Evolutionary conservation across 2,113 vertebrate genomes (phyloP), one percentile per base, ranked within the genome.

Genomic region (Arvicanthis niloticus): DNA sequence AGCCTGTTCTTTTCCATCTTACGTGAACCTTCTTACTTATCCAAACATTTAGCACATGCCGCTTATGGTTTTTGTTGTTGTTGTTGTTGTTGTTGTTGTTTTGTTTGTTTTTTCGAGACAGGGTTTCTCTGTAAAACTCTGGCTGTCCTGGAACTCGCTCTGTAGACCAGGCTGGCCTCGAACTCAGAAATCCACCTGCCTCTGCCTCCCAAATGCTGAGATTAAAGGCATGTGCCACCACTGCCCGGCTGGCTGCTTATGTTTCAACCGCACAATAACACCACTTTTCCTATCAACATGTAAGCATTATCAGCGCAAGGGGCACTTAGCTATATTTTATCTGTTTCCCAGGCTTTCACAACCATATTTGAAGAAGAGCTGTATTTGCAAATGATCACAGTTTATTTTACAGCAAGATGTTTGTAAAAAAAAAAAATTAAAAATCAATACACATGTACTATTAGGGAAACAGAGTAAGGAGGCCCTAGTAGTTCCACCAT

Each of bases 361-460:
- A 75, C 24, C 62, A 40, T 26, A 21, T 42, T 31, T 88, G 93
- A 75, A 94, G 31, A 62, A 88, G 37, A 58, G 53, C 19, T 37
- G 89, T 7, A 19, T 58, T 88, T 68, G 53, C 37, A 26, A 87
- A 91, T 26, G 15, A 5, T 58, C 13, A 16, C 22, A 77, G 29
- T 77, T 53, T 84, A 12, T 85, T 90, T 53, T 3, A 62, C 22
- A 78, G n/a, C 76, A 24, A 73, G 10, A 60, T 91, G 40, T 90
- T 94, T 78, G 7, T 78, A 75, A 92, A 87, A 82, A n/a, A 75
- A 92, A 87, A 82, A n/a, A 67, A 45, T 45, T 45, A 34, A 45
- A 31, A 65, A 42, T 31, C 19, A 65, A 42, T n/a, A 81, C 85
- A 88, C 88, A 48, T 17, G 13, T 77, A 37, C 65, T 80, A 88